Evolutionary conservation across 2,888 invertebrate species (phyloP).

Genomic region (Germaria angustata): DNA sequence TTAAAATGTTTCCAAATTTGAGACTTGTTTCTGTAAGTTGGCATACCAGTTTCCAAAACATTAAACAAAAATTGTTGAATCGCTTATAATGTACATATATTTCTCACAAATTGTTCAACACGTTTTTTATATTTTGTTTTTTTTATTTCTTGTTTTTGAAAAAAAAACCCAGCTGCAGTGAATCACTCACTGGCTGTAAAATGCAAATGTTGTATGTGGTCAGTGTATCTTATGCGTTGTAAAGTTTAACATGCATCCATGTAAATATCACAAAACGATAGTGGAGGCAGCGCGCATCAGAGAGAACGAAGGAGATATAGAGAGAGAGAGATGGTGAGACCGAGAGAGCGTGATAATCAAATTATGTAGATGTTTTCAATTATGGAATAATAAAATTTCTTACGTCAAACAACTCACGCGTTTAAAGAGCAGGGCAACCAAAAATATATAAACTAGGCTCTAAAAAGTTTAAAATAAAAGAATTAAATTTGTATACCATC

Average conservation of each 20-base stretch:
- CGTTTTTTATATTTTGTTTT: neutral
- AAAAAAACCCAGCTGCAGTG: constrained; percentile 34
- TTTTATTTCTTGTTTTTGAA: neutral
- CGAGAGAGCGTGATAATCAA: neutral
- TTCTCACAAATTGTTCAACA: constrained; percentile 17
- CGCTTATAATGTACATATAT: no score
- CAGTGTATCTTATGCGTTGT: constrained; percentile 5
- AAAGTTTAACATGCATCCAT: neutral
- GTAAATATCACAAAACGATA: neutral
- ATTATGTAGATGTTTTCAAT: neutral
- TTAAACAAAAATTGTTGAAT: constrained; percentile 8
- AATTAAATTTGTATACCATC: no score
- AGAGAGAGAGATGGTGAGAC: neutral
- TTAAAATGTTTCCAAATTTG: constrained; percentile 1
- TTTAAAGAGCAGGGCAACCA: no score
- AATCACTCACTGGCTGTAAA: constrained; percentile 14
- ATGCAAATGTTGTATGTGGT: constrained; percentile 56
- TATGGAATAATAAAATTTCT: neutral
- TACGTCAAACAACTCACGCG: neutral
- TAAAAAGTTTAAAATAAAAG: no score
- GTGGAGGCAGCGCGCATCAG: no score
- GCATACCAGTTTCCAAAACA: neutral
- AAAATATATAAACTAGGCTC: no score
- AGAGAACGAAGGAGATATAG: no score
- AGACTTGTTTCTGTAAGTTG: neutral